phyloP scores from a whole-genome alignment of 2,888 invertebrate species.

The Anoncus sp. region DNA sequence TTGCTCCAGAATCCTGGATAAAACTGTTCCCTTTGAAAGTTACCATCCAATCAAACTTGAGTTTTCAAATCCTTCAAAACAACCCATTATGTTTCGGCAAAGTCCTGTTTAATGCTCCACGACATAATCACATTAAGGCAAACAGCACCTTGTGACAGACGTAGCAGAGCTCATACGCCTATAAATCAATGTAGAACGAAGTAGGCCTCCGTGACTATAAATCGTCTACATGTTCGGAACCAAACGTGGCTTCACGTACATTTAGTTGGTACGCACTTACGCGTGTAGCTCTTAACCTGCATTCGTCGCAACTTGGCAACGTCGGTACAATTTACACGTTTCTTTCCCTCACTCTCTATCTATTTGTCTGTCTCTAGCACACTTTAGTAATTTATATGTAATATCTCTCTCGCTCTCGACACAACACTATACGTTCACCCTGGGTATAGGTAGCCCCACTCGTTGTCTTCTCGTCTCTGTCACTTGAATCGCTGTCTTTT shows the following conservation, averaged over 20 bases:
- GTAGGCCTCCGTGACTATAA: slow-evolving; percentile 10
- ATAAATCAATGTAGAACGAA: not conserved
- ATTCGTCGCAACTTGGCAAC: slow-evolving; percentile 76
- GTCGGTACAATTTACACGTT: slow-evolving; percentile 64
- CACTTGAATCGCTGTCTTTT: slow-evolving; percentile 12
- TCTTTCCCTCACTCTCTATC: slow-evolving; percentile 53
- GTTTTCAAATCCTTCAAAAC: too few relatives aligned
- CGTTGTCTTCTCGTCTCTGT: slow-evolving; percentile 22
- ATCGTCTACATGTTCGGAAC: not conserved
- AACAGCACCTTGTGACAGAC: not conserved
- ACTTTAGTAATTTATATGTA: not conserved
- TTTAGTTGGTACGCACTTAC: slow-evolving; percentile 43
- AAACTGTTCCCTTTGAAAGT: too few relatives aligned
- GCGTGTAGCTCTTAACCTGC: slow-evolving; percentile 55
- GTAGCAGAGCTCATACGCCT: not conserved
- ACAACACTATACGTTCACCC: not conserved
- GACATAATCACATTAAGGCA: too few relatives aligned
- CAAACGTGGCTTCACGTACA: not conserved
- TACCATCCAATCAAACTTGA: too few relatives aligned
- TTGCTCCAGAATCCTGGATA: too few relatives aligned
- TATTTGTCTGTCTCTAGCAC: slow-evolving; percentile 55
- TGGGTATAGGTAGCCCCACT: slow-evolving; percentile 1
- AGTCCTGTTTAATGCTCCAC: too few relatives aligned
- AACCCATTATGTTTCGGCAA: too few relatives aligned
- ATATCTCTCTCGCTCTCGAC: slow-evolving; percentile 30